These are phyloP conservation scores for Mallotus villosus DNA, from an alignment of 2,797 vertebrate genomes.

Conservation along the genomic window DNA sequence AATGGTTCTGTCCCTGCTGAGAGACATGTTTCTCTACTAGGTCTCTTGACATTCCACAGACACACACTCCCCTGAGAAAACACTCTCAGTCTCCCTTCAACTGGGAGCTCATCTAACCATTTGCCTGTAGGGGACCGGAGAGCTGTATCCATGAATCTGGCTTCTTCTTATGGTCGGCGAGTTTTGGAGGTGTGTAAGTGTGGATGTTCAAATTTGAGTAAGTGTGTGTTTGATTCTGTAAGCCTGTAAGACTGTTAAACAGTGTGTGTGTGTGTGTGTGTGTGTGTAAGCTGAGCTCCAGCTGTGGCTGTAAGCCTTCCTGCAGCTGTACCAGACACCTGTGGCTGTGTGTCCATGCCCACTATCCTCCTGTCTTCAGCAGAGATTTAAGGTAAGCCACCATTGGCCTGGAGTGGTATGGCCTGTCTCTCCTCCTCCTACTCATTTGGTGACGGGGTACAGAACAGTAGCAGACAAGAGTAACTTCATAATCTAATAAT, in stretches of 20 bases:
- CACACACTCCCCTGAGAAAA: slow-evolving; percentile 59
- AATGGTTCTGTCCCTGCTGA: slow-evolving; percentile 60
- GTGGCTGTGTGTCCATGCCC: slow-evolving; percentile 1
- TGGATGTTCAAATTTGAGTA: not conserved
- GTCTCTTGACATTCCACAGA: slow-evolving; percentile 45
- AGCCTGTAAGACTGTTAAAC: not conserved
- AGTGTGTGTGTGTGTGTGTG: slow-evolving; percentile 11
- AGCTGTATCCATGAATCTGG: too few relatives aligned
- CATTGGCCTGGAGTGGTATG: too few relatives aligned
- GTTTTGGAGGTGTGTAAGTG: not conserved
- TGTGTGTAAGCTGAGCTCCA: not conserved
- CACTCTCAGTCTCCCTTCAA: slow-evolving; percentile 32
- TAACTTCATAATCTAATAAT: too few relatives aligned
- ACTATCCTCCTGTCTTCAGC: not conserved
- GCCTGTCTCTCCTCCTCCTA: too few relatives aligned
- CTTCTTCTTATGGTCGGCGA: too few relatives aligned
- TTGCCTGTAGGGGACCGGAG: too few relatives aligned
- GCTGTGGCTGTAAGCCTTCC: too few relatives aligned
- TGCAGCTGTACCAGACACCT: too few relatives aligned
- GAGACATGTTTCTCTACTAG: slow-evolving; percentile 51
- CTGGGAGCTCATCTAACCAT: not conserved
- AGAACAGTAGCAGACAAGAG: too few relatives aligned
- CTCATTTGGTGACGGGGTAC: too few relatives aligned
- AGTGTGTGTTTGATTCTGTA: not conserved
- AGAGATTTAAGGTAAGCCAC: slow-evolving; percentile 5